Base-by-base conservation (phyloP, 2,113 vertebrate species). In the Litocranius walleri region DNA sequence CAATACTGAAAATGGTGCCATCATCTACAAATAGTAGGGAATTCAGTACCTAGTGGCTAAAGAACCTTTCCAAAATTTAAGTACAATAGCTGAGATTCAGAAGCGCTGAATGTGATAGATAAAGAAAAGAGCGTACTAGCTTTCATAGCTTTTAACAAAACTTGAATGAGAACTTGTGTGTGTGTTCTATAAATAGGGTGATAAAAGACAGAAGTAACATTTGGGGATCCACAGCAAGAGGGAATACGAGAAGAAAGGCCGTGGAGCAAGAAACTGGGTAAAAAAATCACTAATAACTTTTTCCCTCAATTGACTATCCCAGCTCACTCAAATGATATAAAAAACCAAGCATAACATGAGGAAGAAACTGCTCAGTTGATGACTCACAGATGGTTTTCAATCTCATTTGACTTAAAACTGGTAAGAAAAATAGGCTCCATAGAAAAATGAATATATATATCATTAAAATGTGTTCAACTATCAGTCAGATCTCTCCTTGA, bases 351-450 rank as follows among this genome's bases (percentile, higher is more conserved):
- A 77, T 57, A 77, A 97, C 80, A 71, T 9, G 11, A 96, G 8
- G 16, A 85, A 86, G 30, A 78, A 36, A 12, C 33, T 5, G 52
- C 3, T 57, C 92, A 67, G 14, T 54, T 56, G 91, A 88, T 94
- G 48, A 50, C 19, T 92, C 62, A 40, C 56, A n/a, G 52, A 25
- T 84, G n/a, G 36, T 56, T 80, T 92, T 77, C 81, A 59, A 9
- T 94, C 91, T 50, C 90, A 92, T 88, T 40, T 71, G 59, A 94
- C 92, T 95, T 82, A 67, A 81, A 81, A 36, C 50, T 97, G 56
- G 83, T 95, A 90, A 95, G 62, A 82, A 80, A 84, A 82, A 30
- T 13, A 56, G 36, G 14, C 2, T 90, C 7, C 62, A 36, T 11
- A 88, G 67, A 27, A 95, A 94, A 96, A 94, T 29, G 56, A 85